These are phyloP conservation scores for Bubo bubo DNA, from an alignment of 2,113 vertebrate species.

Conservation along the genomic window DNA sequence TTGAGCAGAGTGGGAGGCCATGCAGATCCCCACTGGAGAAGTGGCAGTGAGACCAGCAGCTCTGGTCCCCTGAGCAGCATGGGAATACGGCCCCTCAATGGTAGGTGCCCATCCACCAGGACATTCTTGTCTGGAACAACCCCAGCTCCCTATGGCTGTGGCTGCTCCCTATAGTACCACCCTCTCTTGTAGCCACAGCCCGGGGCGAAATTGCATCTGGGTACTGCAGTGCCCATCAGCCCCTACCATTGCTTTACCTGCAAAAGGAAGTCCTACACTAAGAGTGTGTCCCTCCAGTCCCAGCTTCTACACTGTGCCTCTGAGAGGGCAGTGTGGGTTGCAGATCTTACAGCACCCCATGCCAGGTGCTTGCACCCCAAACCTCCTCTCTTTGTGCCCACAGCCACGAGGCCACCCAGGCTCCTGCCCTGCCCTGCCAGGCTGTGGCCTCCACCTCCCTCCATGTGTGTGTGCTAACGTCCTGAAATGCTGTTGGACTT, in stretches of 20 bases:
- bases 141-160: background rate
- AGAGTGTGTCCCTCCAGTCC: background rate
- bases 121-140: background rate
- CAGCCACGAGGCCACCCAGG: background rate
- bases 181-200: background rate
- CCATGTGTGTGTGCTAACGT: background rate
- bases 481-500: background rate
- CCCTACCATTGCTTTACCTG: background rate
- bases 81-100: slow-evolving; percentile 79
- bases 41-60: slow-evolving; percentile 68
- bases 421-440: background rate
- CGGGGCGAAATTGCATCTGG: background rate
- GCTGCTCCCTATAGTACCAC: background rate
- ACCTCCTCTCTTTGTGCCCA: background rate
- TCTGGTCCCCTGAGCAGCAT: slow-evolving; percentile 46
- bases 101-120: slow-evolving; percentile 67
- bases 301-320: background rate
- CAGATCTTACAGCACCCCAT: background rate
- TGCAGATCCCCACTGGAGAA: slow-evolving; percentile 64
- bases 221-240: background rate
- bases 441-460: background rate
- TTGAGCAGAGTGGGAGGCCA: slow-evolving; percentile 70
- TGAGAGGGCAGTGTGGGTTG: background rate
- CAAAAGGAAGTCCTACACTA: background rate
- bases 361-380: background rate